A percentile compares a stretch with the other conserved stretches of the same genome.
phyloP scores from a whole-genome alignment of 2,888 invertebrate genomes.

The Bibio marci region DNA sequence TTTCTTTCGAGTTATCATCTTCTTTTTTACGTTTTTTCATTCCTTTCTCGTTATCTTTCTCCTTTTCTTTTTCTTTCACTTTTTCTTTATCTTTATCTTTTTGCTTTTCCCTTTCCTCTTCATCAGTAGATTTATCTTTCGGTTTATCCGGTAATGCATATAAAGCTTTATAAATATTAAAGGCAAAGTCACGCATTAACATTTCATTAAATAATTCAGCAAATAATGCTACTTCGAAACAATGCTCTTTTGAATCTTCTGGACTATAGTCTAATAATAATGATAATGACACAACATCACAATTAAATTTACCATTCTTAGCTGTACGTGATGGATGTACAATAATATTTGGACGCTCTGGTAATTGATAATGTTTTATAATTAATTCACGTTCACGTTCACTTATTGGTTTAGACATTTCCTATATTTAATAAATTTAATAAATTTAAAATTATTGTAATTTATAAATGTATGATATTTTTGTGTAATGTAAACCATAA shows the following conservation, averaged over 20 bases:
- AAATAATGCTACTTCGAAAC: constrained; percentile 83
- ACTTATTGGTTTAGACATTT: constrained; percentile 34
- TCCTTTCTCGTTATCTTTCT: no score
- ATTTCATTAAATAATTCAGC: constrained; percentile 94
- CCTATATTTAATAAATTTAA: no score
- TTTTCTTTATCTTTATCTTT: constrained; percentile 24
- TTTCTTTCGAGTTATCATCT: no score
- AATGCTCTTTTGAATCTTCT: constrained; percentile 85
- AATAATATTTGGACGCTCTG: constrained; percentile 59
- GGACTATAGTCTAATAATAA: constrained; percentile 77
- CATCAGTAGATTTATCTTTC: constrained; percentile 19
- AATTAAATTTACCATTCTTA: constrained; percentile 86
- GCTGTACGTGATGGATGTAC: constrained; percentile 74
- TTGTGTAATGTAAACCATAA: no score
- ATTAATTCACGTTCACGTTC: constrained; percentile 46
- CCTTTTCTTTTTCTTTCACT: constrained; percentile 15
- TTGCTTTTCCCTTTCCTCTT: constrained; percentile 27
- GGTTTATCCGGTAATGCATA: constrained; percentile 40
- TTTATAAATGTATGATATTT: no score
- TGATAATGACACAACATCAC: constrained; percentile 73
- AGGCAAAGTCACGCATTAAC: constrained; percentile 90
- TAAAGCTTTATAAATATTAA: constrained; percentile 71
- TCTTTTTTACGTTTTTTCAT: no score
- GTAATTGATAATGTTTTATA: constrained; percentile 56
- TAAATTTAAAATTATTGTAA: no score